Percentiles rank a stretch among this genome's conserved stretches.
phyloP scores from a whole-genome alignment of 2,113 vertebrate species.

The Callipepla californica region DNA sequence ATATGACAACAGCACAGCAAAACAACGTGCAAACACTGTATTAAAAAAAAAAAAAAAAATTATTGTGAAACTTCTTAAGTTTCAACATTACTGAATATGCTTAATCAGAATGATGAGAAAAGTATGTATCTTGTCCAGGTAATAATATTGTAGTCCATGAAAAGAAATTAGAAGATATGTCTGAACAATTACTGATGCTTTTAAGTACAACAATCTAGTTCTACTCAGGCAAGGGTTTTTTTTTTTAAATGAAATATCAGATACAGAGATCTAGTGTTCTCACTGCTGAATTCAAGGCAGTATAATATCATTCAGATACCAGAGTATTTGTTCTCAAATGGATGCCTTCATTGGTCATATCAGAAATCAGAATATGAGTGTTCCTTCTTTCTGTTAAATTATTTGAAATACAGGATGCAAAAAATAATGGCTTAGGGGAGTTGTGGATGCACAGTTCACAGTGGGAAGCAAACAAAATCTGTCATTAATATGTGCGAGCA shows the following conservation, averaged over 20 bases:
- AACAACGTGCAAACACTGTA: not conserved
- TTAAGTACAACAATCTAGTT: not conserved
- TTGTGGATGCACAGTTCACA: not conserved
- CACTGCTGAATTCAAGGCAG: not conserved
- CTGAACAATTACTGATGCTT: not conserved
- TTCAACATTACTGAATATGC: not conserved
- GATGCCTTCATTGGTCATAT: not conserved
- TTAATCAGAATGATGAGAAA: not conserved
- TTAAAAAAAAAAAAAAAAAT: not conserved
- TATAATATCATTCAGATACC: not conserved
- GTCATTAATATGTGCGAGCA: not conserved
- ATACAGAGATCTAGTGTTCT: not conserved
- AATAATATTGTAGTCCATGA: not conserved
- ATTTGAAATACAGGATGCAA: not conserved
- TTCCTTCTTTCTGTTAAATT: not conserved
- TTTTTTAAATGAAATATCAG: conserved; percentile 29
- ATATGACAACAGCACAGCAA: not conserved
- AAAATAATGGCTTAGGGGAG: not conserved
- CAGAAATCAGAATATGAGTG: not conserved
- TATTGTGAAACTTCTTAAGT: not conserved
- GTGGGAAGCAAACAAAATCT: conserved; percentile 31
- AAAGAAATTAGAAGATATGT: conserved; percentile 1
- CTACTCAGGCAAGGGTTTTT: not conserved
- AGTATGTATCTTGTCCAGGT: not conserved
- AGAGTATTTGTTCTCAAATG: conserved; percentile 20